Evolutionary conservation across 1,140 invertebrate genomes (phyloP).

Genomic region (Cotesia glomerata): DNA sequence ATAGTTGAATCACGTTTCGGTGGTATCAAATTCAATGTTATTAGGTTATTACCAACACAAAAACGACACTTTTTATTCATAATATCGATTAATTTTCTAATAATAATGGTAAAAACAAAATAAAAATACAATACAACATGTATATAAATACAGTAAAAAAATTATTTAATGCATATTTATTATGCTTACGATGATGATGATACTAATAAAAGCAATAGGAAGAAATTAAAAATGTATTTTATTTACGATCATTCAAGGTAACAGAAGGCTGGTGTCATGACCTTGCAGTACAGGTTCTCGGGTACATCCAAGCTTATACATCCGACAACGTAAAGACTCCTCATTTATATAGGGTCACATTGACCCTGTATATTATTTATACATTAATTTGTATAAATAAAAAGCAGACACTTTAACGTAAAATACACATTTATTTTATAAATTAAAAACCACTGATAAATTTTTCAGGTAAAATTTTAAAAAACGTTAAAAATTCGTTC

Average conservation of each 20-base stretch:
- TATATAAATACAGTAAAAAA: background rate
- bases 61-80: no score
- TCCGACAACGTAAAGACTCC: constrained; percentile 4
- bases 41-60: no score
- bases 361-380: background rate
- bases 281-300: constrained; percentile 9
- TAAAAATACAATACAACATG: background rate
- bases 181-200: background rate
- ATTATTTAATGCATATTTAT: constrained; percentile 21
- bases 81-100: no score
- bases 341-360: background rate
- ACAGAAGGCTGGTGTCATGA: constrained; percentile 20
- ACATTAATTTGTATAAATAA: no score
- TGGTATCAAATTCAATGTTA: constrained; percentile 31
- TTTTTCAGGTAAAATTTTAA: no score
- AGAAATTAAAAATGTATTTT: background rate
- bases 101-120: no score
- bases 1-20: constrained; percentile 45
- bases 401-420: background rate
- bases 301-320: background rate
- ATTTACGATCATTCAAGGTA: constrained; percentile 26
- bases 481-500: no score
- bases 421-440: no score
- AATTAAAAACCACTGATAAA: no score
- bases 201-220: constrained; percentile 13